A percentile compares a stretch with the other conserved stretches of the same genome.
phyloP scores from a whole-genome alignment of 2,113 vertebrate species.

The Sporophila hypoxantha region DNA sequence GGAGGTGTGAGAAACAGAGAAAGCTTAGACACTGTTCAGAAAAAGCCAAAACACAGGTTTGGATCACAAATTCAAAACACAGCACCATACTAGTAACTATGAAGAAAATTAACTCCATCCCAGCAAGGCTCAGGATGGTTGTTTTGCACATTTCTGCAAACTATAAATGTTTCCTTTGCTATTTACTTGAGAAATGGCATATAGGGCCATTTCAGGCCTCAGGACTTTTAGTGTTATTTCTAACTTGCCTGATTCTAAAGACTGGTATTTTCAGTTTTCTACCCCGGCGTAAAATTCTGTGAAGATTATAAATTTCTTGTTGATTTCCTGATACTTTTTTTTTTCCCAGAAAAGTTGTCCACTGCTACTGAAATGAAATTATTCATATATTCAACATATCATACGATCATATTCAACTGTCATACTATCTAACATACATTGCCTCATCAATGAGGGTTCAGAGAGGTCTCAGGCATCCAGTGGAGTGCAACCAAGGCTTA shows the following conservation, averaged over 20 bases:
- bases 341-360: neutral
- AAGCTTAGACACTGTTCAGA: neutral
- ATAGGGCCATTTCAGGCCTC: neutral
- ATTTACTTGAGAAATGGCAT: neutral
- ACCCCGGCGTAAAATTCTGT: neutral
- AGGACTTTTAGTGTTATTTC: neutral
- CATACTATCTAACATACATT: neutral
- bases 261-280: neutral
- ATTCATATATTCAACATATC: neutral
- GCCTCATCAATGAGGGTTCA: neutral
- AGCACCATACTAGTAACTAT: accelerated
- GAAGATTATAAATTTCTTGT: neutral
- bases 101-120: neutral
- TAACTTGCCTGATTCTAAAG: neutral
- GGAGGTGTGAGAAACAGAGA: neutral
- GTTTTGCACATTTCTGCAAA: neutral
- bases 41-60: neutral
- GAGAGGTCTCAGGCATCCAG: neutral
- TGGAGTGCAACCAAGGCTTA: neutral
- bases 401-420: neutral
- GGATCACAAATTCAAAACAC: neutral
- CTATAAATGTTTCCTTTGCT: neutral
- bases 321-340: neutral
- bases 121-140: neutral
- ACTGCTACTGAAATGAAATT: neutral